These are phyloP conservation scores for Scaptomyza pallida DNA, from an alignment of 1,140 invertebrate species.

Conservation along the genomic window DNA sequence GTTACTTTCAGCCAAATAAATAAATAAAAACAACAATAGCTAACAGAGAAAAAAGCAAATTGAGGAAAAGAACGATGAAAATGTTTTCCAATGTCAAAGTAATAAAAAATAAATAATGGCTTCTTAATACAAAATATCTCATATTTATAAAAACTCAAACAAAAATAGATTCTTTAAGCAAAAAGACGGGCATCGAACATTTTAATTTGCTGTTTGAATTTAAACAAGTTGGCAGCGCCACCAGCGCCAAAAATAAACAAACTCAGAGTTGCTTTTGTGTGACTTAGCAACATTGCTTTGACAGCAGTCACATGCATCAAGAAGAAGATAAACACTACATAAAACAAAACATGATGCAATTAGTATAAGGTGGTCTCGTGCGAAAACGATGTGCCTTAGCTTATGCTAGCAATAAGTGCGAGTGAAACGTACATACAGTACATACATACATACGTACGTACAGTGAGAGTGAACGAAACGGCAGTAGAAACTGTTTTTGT, in stretches of 20 bases:
- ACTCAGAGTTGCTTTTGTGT: neutral
- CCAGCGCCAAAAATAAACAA: neutral
- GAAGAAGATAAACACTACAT: too few species aligned
- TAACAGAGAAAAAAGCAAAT: constrained; percentile 61
- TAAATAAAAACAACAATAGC: constrained; percentile 68
- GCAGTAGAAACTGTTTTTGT: too few species aligned
- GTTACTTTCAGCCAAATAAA: constrained; percentile 61
- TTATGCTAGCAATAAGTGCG: too few species aligned
- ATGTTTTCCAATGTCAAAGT: constrained; percentile 45
- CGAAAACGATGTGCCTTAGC: too few species aligned
- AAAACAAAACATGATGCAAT: too few species aligned
- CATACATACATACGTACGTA: too few species aligned
- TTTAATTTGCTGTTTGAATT: neutral
- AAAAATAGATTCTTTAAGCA: too few species aligned
- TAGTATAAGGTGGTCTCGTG: too few species aligned
- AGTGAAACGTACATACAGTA: too few species aligned
- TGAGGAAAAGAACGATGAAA: constrained; percentile 22
- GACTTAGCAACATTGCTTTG: too few species aligned
- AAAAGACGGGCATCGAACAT: too few species aligned
- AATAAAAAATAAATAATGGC: constrained; percentile 73
- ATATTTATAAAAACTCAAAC: neutral
- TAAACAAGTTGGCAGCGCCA: constrained; percentile 2
- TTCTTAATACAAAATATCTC: constrained; percentile 38
- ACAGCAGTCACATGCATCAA: neutral
- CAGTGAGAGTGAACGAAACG: too few species aligned